Percentiles rank a stretch among this genome's conserved stretches.
Conservation (phyloP, 2,113 vertebrate genomes). For the Dasyprocta punctata region DNA sequence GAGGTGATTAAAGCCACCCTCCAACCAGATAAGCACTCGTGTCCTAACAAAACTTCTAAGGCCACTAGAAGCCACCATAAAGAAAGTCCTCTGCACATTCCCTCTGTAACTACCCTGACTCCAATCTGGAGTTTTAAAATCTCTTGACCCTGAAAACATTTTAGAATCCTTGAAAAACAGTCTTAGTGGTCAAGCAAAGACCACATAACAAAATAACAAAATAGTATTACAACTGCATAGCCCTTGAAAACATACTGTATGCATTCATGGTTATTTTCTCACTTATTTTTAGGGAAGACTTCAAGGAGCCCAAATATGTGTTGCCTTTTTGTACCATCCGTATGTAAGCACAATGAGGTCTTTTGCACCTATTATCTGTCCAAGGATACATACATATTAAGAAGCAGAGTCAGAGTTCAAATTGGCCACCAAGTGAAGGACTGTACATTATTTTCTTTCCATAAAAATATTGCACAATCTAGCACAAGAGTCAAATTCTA, state of each 20-base stretch:
- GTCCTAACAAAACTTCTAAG: background rate
- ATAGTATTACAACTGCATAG: background rate
- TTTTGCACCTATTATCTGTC: background rate
- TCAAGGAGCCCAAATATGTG: background rate
- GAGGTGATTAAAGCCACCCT: background rate
- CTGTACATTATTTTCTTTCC: background rate
- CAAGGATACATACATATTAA: background rate
- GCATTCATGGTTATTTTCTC: background rate
- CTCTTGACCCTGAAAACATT: background rate
- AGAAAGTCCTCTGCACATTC: background rate
- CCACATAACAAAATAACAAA: background rate
- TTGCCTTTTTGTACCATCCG: background rate
- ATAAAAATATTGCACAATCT: background rate
- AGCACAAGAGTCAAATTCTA: conserved; percentile 24
- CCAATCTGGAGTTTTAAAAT: background rate
- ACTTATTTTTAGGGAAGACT: background rate
- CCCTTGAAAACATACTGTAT: background rate
- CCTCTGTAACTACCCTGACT: background rate
- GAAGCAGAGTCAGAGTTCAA: background rate
- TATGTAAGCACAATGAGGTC: background rate
- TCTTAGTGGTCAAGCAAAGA: background rate
- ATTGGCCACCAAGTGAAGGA: background rate
- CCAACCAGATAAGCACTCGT: background rate
- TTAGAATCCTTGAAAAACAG: background rate
- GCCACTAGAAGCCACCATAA: background rate